phyloP scores from a whole-genome alignment of 2,113 vertebrate genomes.

The Pithys albifrons region DNA sequence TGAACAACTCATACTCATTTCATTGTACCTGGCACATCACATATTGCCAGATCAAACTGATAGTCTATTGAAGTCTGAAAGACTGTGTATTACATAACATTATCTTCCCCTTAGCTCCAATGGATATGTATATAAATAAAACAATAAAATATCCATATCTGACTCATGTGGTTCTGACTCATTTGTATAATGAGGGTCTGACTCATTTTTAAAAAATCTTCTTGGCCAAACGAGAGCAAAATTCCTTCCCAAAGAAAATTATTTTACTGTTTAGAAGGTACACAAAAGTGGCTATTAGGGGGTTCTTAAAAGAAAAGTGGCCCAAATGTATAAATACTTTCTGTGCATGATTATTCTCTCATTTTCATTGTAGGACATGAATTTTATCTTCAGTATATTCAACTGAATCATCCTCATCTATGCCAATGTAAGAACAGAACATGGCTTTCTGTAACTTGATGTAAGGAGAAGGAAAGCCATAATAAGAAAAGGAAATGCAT shows the following conservation, averaged over 20 bases:
- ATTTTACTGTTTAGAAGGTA: background rate
- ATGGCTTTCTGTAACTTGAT: background rate
- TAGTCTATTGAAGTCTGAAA: background rate
- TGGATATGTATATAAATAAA: background rate
- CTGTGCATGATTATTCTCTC: background rate
- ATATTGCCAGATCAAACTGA: background rate
- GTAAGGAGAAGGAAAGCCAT: background rate
- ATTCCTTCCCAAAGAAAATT: background rate
- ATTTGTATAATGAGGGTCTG: constrained; percentile 2
- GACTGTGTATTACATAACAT: background rate
- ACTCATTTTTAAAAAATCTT: background rate
- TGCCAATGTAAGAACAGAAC: background rate
- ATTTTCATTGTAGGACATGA: background rate
- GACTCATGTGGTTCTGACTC: background rate
- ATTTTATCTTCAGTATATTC: background rate
- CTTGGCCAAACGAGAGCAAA: background rate
- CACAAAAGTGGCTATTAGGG: background rate
- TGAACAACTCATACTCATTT: background rate
- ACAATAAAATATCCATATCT: background rate
- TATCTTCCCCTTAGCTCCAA: background rate
- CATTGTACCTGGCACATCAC: background rate
- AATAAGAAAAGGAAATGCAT: constrained; percentile 69
- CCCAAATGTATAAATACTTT: background rate
- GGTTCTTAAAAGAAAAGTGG: constrained; percentile 25
- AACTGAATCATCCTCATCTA: background rate